A percentile compares a stretch with the other conserved stretches of the same genome.
phyloP scores from a whole-genome alignment of 1,140 invertebrate genomes.

The Ostrea denselamellosa region DNA sequence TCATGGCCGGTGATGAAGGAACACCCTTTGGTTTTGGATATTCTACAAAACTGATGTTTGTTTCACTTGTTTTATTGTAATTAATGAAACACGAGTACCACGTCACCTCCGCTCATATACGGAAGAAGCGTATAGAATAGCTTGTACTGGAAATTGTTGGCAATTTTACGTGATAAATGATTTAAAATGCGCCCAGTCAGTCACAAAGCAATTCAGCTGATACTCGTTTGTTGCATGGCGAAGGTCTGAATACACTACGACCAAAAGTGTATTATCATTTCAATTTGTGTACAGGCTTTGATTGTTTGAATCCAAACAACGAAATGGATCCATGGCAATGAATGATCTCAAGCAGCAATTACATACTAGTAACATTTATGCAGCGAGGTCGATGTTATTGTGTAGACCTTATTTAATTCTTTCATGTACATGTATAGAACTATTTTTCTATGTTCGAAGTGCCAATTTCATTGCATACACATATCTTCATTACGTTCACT shows the following conservation, averaged over 20 bases:
- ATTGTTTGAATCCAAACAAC: background rate
- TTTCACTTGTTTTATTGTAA: background rate
- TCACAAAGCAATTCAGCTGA: too few relatives aligned
- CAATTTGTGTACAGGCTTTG: background rate
- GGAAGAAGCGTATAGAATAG: too few relatives aligned
- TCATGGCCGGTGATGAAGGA: constrained; percentile 52
- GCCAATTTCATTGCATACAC: too few relatives aligned
- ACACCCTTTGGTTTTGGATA: constrained; percentile 50
- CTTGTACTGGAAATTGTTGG: too few relatives aligned
- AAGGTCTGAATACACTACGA: background rate
- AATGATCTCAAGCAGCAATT: background rate
- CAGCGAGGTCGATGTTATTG: background rate
- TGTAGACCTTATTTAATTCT: background rate
- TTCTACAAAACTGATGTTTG: constrained; percentile 32
- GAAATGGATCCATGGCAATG: background rate
- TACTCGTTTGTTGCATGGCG: background rate
- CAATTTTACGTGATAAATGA: too few relatives aligned
- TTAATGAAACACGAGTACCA: background rate
- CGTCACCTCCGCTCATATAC: too few relatives aligned
- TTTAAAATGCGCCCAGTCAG: too few relatives aligned
- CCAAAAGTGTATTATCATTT: background rate
- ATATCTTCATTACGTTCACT: too few relatives aligned
- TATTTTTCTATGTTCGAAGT: too few relatives aligned
- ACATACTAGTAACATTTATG: background rate
- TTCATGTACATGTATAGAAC: too few relatives aligned